Evolutionary conservation across 1,140 invertebrate genomes (phyloP), one percentile per base, ranked within the genome.

Genomic region (Grapholita molesta): DNA sequence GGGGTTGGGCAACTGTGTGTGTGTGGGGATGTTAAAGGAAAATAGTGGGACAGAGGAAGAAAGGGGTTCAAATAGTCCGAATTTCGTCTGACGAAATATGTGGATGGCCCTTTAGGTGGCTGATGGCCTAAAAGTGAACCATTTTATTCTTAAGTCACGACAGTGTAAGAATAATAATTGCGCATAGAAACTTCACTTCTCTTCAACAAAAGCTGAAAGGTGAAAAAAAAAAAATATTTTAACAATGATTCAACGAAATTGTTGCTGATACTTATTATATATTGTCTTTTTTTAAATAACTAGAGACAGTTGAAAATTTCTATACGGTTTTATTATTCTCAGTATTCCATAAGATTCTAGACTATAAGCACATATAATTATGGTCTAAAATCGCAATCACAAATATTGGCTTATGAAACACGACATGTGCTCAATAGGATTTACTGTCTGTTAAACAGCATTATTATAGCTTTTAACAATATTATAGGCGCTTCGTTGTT

Each of bases 361-460:
- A 18, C 12, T 42, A 42, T 5, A 15, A 42, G n/a, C n/a, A n/a
- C 38, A 42, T n/a, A 18, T 1, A 8, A 2, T n/a, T 21, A 21
- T 21, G 18, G 25, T 18, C 2, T 61, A 61, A 61, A 61, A 61
- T 61, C 24, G 24, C 25, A 61, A 8, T 30, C 24, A 28, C 53
- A 23, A 8, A n/a, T 75, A 77, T 82, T 73, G 76, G 79, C 82
- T 86, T 83, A 83, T 82, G 77, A 84, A 70, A 25, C 77, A 74
- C 74, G 75, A 77, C 70, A 83, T 78, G 77, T 88, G 86, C 85
- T 88, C 86, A 88, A 88, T 87, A 86, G 77, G 76, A 75, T 84
- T 71, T 68, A 69, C 33, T 71, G 69, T 77, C 67, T 72, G 71
- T 80, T 69, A 70, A 72, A 72, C 64, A 65, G 48, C 66, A 57